phyloP scores from a whole-genome alignment of 2,797 vertebrate genomes.

The Sebastes itinus region DNA sequence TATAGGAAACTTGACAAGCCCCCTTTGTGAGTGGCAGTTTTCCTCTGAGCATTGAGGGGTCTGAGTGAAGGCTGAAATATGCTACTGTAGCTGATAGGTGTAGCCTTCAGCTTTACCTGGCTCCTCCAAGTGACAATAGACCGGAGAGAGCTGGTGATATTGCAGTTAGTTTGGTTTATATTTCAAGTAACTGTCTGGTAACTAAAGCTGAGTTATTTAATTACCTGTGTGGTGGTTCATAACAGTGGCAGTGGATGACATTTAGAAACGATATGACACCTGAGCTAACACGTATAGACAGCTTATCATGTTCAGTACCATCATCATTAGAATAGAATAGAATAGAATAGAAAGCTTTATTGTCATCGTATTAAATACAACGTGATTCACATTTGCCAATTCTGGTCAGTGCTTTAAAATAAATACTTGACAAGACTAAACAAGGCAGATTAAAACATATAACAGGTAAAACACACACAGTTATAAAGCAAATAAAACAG shows the following conservation, averaged over 20 bases:
- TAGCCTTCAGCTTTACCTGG: slow-evolving; percentile 12
- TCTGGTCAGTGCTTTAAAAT: too few species aligned
- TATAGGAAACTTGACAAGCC: slow-evolving; percentile 38
- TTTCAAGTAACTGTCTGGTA: neutral
- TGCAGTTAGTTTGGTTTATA: neutral
- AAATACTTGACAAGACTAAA: too few species aligned
- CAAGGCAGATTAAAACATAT: too few species aligned
- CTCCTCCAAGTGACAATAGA: slow-evolving; percentile 10
- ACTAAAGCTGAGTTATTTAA: neutral
- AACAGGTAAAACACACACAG: too few species aligned
- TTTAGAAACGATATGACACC: slow-evolving; percentile 2
- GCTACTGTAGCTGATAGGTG: slow-evolving; percentile 16
- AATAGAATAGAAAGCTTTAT: too few species aligned
- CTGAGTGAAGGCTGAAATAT: slow-evolving; percentile 80
- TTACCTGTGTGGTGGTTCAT: neutral
- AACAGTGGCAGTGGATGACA: neutral
- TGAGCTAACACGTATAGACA: slow-evolving; percentile 1
- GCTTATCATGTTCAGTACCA: neutral
- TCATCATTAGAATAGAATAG: neutral
- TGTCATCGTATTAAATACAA: too few species aligned
- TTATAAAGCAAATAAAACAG: too few species aligned
- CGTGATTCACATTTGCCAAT: too few species aligned
- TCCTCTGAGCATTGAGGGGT: slow-evolving; percentile 59
- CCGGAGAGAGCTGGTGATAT: neutral
- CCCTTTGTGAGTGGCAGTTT: slow-evolving; percentile 33